Conservation (phyloP, 2,113 vertebrate species). For the Herpailurus yagouaroundi region DNA sequence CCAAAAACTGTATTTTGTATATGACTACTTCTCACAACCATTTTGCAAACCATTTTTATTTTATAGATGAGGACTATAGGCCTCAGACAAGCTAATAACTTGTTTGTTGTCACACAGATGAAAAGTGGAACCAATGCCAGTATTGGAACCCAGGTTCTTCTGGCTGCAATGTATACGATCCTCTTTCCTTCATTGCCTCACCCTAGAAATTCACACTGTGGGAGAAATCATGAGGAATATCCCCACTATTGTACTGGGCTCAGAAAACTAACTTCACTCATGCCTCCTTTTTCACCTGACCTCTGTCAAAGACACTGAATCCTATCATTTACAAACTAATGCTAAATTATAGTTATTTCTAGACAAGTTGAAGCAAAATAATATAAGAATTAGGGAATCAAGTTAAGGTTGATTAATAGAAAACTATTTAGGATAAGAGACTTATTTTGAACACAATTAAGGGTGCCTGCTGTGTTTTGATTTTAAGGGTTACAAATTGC, state of each 20-base stretch:
- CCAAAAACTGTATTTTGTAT: not conserved
- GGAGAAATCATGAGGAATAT: not conserved
- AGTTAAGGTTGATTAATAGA: conserved; percentile 51
- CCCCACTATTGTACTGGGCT: not conserved
- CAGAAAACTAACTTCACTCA: not conserved
- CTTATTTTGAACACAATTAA: conserved; percentile 59
- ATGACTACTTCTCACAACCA: not conserved
- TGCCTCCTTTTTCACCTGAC: not conserved
- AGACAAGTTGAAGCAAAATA: conserved; percentile 27
- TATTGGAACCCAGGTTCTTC: not conserved
- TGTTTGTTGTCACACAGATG: not conserved
- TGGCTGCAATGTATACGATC: not conserved
- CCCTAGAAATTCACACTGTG: not conserved
- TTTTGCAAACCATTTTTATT: not conserved
- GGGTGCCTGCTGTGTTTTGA: conserved; percentile 64
- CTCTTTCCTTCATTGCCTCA: not conserved
- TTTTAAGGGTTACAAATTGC: conserved; percentile 70
- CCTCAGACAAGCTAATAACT: not conserved
- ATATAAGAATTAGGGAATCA: not conserved
- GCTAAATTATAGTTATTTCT: conserved; percentile 30
- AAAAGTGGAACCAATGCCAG: not conserved
- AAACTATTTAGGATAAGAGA: conserved; percentile 44
- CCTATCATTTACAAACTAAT: not conserved
- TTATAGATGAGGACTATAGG: not conserved
- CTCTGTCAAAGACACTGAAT: conserved; percentile 15